Evolutionary conservation across 2,113 vertebrate genomes (phyloP).

Genomic region (Cavia porcellus): DNA sequence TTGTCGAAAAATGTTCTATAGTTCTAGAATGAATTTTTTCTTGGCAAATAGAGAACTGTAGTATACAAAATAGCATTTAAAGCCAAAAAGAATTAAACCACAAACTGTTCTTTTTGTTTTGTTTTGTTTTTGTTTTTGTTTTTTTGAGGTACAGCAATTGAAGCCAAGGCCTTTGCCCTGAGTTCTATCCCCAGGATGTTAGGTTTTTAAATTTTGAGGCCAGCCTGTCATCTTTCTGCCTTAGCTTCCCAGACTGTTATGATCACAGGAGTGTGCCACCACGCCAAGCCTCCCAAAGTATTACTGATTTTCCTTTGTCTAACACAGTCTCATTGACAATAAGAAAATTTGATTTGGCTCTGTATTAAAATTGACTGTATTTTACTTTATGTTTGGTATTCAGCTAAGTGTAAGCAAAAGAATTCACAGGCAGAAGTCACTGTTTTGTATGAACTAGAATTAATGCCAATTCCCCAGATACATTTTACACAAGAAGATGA

Average conservation of each 20-base stretch:
- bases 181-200: background rate
- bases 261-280: background rate
- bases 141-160: background rate
- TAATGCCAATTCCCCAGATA: background rate
- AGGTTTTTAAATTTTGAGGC: background rate
- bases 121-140: background rate
- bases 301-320: constrained; percentile 9
- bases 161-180: background rate
- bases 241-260: background rate
- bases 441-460: background rate
- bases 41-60: background rate
- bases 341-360: background rate
- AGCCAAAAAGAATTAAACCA: constrained; percentile 14
- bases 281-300: background rate
- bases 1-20: background rate
- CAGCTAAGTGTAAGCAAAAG: background rate
- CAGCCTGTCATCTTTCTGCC: background rate
- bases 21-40: constrained; percentile 12
- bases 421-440: background rate
- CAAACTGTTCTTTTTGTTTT: background rate
- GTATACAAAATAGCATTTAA: background rate
- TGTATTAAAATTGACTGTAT: constrained; percentile 22
- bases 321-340: background rate
- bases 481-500: background rate
- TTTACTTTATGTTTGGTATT: background rate